phyloP scores from a whole-genome alignment of 2,888 invertebrate species.

The Euclidia mi region DNA sequence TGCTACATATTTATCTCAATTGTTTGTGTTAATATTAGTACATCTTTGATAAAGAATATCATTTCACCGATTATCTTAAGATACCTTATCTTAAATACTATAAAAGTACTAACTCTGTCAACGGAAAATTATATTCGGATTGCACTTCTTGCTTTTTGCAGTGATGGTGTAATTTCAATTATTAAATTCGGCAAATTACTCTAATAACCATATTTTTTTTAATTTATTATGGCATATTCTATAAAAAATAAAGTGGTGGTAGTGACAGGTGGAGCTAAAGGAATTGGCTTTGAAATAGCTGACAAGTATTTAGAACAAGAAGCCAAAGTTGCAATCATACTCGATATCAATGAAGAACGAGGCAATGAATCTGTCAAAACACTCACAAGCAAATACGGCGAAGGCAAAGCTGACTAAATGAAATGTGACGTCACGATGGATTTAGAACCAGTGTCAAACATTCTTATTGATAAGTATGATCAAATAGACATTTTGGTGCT shows the following conservation, averaged over 20 bases:
- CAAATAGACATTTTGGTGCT: conserved; percentile 33
- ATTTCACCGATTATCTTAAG: too few species aligned
- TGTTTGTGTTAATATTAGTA: too few species aligned
- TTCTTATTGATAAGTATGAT: conserved; percentile 22
- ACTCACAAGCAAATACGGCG: conserved; percentile 28
- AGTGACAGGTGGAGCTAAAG: conserved; percentile 88
- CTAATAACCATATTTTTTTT: too few species aligned
- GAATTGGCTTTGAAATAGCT: conserved; percentile 85
- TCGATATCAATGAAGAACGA: conserved; percentile 30
- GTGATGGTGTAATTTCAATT: too few species aligned
- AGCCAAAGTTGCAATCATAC: conserved; percentile 46
- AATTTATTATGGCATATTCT: conserved; percentile 39
- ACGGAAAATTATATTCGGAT: too few species aligned
- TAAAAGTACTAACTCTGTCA: too few species aligned
- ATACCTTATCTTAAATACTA: too few species aligned
- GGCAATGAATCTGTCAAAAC: conserved; percentile 16
- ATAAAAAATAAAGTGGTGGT: conserved; percentile 58
- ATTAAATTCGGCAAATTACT: too few species aligned
- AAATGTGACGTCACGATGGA: conserved; percentile 54
- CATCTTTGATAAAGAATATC: too few species aligned
- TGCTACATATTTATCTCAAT: too few species aligned
- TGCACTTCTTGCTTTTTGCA: too few species aligned
- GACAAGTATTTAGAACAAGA: conserved; percentile 80
- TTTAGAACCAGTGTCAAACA: conserved; percentile 20
- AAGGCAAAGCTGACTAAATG: conserved; percentile 37